Percentiles rank a stretch among this genome's conserved stretches.
Evolutionary conservation across 2,113 vertebrate genomes (phyloP).

Genomic region (Bostrychus sinensis): DNA sequence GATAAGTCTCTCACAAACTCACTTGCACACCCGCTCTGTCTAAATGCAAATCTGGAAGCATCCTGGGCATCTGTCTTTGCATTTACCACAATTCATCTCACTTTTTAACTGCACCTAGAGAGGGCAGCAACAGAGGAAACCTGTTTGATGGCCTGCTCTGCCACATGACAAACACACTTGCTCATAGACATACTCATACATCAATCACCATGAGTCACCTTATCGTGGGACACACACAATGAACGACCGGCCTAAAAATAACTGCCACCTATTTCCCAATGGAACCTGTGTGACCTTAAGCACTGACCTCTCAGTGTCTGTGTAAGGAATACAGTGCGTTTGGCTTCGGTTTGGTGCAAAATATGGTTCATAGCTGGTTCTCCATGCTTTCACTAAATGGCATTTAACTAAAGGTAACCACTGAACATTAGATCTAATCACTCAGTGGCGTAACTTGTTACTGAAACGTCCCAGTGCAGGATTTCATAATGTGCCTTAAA

Average conservation of each 20-base stretch:
- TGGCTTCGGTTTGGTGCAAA: background rate
- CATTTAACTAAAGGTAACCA: slow-evolving; percentile 1
- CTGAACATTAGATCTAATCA: background rate
- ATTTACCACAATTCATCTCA: slow-evolving; percentile 41
- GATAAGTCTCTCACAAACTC: slow-evolving; percentile 12
- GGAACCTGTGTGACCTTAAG: slow-evolving; percentile 40
- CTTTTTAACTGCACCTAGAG: slow-evolving; percentile 20
- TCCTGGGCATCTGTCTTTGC: background rate
- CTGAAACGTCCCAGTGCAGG: too few species aligned
- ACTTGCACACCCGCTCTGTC: slow-evolving; percentile 5
- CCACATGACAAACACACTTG: slow-evolving; percentile 57
- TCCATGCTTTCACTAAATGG: slow-evolving; percentile 41
- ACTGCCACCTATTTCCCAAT: slow-evolving; percentile 60
- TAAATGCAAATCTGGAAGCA: slow-evolving; percentile 44
- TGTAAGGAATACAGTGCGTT: too few species aligned
- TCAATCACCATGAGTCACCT: slow-evolving; percentile 71
- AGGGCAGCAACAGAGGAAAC: slow-evolving; percentile 51
- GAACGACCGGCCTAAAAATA: slow-evolving; percentile 69
- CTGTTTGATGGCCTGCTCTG: slow-evolving; percentile 63
- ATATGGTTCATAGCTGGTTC: slow-evolving; percentile 33
- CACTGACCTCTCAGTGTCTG: too few species aligned
- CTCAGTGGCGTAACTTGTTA: background rate
- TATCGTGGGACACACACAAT: slow-evolving; percentile 61
- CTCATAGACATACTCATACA: slow-evolving; percentile 45
- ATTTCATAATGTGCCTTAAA: background rate